phyloP scores from a whole-genome alignment of 2,113 vertebrate species.

The Baryphthengus martii region DNA sequence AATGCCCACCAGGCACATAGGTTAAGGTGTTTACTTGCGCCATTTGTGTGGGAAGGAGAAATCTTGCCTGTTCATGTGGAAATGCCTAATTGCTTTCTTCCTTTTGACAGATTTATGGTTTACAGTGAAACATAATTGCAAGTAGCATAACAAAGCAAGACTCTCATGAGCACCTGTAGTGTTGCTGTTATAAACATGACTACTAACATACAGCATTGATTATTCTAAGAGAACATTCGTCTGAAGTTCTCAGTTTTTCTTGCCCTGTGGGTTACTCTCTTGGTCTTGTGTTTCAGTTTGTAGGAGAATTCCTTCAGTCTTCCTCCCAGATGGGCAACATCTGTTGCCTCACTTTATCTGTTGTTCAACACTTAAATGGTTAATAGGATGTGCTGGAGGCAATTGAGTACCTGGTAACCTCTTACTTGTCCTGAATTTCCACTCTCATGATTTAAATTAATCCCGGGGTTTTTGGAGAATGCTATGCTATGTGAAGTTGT shows the following conservation, averaged over 20 bases:
- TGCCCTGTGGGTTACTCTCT: fast-evolving
- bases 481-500: neutral
- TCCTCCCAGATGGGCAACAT: neutral
- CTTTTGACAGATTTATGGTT: constrained; percentile 45
- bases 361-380: neutral
- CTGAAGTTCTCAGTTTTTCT: neutral
- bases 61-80: constrained; percentile 7
- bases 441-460: neutral
- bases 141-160: constrained; percentile 13
- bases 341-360: neutral
- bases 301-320: neutral
- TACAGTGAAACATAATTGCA: constrained; percentile 10
- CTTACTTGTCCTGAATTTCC: neutral
- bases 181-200: neutral
- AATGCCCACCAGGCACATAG: neutral
- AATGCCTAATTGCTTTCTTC: constrained; percentile 51
- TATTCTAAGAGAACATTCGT: neutral
- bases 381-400: neutral
- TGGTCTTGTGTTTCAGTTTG: neutral
- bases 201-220: neutral
- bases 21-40: constrained; percentile 1
- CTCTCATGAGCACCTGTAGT: constrained; percentile 3
- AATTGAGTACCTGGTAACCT: neutral
- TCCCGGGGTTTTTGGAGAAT: neutral
- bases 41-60: constrained; percentile 43